A percentile compares a stretch with the other conserved stretches of the same genome.
phyloP scores from a whole-genome alignment of 2,888 invertebrate species.

The Lutraria lutraria region DNA sequence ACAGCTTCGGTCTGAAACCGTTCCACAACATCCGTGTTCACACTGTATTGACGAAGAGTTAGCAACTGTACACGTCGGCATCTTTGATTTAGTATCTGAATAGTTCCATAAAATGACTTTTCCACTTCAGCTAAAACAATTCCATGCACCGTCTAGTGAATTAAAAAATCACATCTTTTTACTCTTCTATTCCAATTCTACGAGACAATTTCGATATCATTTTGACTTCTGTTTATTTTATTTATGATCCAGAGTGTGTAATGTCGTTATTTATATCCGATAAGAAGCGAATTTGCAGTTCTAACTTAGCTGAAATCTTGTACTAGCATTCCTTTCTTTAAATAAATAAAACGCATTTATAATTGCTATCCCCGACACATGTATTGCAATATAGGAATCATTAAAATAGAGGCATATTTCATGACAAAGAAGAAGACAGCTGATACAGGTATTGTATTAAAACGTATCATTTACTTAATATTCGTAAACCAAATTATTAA shows the following conservation, averaged over 20 bases:
- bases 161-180: no score
- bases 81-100: background rate
- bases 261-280: no score
- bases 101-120: background rate
- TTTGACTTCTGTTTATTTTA: no score
- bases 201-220: no score
- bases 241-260: no score
- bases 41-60: conserved; percentile 32
- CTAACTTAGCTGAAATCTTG: no score
- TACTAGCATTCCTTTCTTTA: no score
- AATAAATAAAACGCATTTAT: no score
- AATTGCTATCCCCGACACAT: background rate
- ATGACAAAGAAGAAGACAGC: background rate
- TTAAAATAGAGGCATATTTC: background rate
- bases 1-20: conserved; percentile 25
- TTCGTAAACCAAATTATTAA: background rate
- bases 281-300: no score
- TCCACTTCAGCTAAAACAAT: no score
- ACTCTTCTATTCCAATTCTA: no score
- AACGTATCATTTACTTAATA: background rate
- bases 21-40: conserved; percentile 54
- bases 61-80: conserved; percentile 26
- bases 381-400: background rate
- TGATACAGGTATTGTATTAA: background rate
- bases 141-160: no score